phyloP scores from a whole-genome alignment of 2,113 vertebrate species.

The Macroglossus sobrinus region DNA sequence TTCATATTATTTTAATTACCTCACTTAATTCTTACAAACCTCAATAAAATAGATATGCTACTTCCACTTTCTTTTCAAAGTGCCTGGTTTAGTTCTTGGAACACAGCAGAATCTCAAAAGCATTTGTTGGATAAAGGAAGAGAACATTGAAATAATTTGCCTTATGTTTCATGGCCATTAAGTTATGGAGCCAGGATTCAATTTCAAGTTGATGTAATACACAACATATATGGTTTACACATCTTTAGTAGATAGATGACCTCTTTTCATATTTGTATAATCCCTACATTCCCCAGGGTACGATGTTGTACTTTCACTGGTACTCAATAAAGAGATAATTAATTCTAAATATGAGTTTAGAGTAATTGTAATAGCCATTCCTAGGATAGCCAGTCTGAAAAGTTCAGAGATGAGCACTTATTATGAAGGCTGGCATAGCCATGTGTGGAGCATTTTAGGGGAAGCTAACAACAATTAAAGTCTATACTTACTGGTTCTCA shows the following conservation, averaged over 20 bases:
- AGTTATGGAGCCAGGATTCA: neutral
- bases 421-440: neutral
- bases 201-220: neutral
- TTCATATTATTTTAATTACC: neutral
- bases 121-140: neutral
- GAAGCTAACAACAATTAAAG: neutral
- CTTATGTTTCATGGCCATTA: neutral
- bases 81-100: neutral
- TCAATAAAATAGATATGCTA: neutral
- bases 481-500: neutral
- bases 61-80: neutral
- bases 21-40: neutral
- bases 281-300: neutral
- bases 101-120: neutral
- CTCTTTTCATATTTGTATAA: neutral
- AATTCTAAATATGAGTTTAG: neutral
- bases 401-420: neutral
- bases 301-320: neutral
- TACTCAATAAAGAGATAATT: neutral
- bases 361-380: neutral
- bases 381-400: neutral
- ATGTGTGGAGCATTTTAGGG: neutral
- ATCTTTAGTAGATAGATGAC: neutral
- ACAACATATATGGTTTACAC: neutral
- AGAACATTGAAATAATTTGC: neutral